Percentiles rank a stretch among this genome's conserved stretches.
Evolutionary conservation across 1,140 invertebrate species (phyloP).

Genomic region (Atopsyche davidsoni): DNA sequence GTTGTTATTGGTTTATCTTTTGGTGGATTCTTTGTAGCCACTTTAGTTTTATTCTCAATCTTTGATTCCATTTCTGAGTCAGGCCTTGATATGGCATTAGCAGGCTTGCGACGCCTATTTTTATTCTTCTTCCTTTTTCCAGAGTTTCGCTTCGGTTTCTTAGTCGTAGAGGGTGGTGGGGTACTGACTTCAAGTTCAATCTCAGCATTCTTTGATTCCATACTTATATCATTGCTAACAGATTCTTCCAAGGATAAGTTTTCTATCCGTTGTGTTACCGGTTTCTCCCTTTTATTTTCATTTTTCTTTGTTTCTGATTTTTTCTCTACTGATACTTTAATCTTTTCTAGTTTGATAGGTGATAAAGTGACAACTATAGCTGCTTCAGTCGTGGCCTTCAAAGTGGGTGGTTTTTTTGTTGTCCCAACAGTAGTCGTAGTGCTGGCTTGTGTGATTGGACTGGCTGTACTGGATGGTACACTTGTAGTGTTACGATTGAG

Average conservation of each 20-base stretch:
- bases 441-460: slow-evolving; percentile 28
- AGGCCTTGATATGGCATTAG: slow-evolving; percentile 37
- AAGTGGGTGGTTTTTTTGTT: slow-evolving; percentile 19
- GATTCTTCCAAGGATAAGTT: slow-evolving; percentile 8
- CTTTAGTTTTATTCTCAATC: slow-evolving; percentile 45
- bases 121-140: slow-evolving; percentile 45
- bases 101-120: slow-evolving; percentile 41
- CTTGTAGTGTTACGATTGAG: slow-evolving; percentile 27
- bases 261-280: slow-evolving; percentile 48
- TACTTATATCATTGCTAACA: slow-evolving; percentile 24
- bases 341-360: not conserved
- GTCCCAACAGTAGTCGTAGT: slow-evolving; percentile 30
- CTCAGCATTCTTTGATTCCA: slow-evolving; percentile 53
- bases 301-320: slow-evolving; percentile 33
- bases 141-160: slow-evolving; percentile 45
- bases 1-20: slow-evolving; percentile 56
- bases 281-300: slow-evolving; percentile 45
- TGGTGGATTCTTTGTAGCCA: slow-evolving; percentile 40
- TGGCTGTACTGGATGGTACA: slow-evolving; percentile 27
- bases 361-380: not conserved
- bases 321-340: slow-evolving; percentile 30
- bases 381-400: slow-evolving; percentile 19
- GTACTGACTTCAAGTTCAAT: slow-evolving; percentile 50
- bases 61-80: slow-evolving; percentile 47
- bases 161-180: slow-evolving; percentile 41